These are phyloP conservation scores for Epinotia bilunana DNA, from an alignment of 2,888 invertebrate genomes.

Conservation along the genomic window DNA sequence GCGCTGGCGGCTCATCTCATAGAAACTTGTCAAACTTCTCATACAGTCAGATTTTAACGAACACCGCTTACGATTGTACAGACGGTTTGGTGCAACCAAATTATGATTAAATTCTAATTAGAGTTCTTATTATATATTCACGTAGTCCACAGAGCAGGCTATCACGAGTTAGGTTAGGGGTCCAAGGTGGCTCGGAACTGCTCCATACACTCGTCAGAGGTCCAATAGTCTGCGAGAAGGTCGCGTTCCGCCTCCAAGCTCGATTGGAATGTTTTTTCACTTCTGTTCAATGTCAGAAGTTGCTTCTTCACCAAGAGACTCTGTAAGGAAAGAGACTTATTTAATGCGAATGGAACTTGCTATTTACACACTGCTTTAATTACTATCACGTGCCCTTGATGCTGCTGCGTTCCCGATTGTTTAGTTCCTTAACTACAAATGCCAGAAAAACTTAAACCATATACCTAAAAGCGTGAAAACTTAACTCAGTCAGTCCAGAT, in stretches of 20 bases:
- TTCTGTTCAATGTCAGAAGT: slow-evolving; percentile 74
- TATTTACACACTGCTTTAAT: background rate
- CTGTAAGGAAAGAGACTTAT: slow-evolving; percentile 76
- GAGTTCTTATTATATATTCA: slow-evolving; percentile 19
- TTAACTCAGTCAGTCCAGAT: too few species aligned
- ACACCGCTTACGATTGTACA: too few species aligned
- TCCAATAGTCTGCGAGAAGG: slow-evolving; percentile 89
- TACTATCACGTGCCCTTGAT: background rate
- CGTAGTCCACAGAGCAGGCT: background rate
- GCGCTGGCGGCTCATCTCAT: too few species aligned
- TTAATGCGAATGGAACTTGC: background rate
- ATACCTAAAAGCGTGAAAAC: background rate
- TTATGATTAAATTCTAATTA: slow-evolving; percentile 18
- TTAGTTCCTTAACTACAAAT: background rate
- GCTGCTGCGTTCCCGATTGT: background rate
- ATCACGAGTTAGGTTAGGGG: slow-evolving; percentile 5
- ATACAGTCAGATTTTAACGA: too few species aligned
- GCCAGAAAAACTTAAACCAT: background rate
- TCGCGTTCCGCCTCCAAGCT: slow-evolving; percentile 88
- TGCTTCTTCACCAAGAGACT: slow-evolving; percentile 84
- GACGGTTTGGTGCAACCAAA: too few species aligned
- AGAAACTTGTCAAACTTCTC: too few species aligned
- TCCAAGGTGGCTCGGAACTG: slow-evolving; percentile 57
- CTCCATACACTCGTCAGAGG: slow-evolving; percentile 88
- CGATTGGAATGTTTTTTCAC: slow-evolving; percentile 85